Evolutionary conservation across 1,140 invertebrate species (phyloP).

Genomic region (Gonatopus flavifemur): DNA sequence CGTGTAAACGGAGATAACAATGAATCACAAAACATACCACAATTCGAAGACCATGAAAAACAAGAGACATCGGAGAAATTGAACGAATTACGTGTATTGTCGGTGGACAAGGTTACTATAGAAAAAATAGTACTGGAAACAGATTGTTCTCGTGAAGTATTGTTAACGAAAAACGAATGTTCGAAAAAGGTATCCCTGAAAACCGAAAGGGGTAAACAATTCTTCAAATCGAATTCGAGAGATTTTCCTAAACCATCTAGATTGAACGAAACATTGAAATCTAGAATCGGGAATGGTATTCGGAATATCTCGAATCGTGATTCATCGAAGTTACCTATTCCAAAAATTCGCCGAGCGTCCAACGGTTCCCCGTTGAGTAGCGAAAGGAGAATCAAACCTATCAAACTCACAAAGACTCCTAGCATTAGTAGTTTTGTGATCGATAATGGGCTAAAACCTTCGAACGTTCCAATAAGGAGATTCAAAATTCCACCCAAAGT

Average conservation of each 20-base stretch:
- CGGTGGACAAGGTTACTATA: slow-evolving; percentile 33
- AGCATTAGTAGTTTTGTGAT: slow-evolving; percentile 16
- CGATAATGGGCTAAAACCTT: not conserved
- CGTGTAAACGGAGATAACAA: slow-evolving; percentile 1
- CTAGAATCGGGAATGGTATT: too few relatives aligned
- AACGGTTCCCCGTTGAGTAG: not conserved
- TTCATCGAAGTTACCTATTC: slow-evolving; percentile 16
- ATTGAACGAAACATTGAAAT: too few relatives aligned
- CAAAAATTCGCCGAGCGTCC: slow-evolving; percentile 5
- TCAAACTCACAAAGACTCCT: slow-evolving; percentile 26
- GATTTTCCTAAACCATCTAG: too few relatives aligned
- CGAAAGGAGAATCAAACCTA: slow-evolving; percentile 23
- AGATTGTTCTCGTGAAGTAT: slow-evolving; percentile 23
- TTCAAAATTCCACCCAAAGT: slow-evolving; percentile 23
- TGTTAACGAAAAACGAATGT: slow-evolving; percentile 32
- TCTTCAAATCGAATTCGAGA: too few relatives aligned
- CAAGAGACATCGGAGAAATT: slow-evolving; percentile 6
- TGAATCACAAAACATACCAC: not conserved
- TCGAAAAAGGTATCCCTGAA: slow-evolving; percentile 22
- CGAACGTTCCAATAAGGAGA: not conserved
- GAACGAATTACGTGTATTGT: slow-evolving; percentile 22
- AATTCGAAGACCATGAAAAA: not conserved
- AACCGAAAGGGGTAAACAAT: not conserved
- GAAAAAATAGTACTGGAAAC: slow-evolving; percentile 38
- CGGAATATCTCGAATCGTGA: too few relatives aligned